Evolutionary conservation across 2,113 vertebrate genomes (phyloP).

Genomic region (Cebidichthys violaceus): DNA sequence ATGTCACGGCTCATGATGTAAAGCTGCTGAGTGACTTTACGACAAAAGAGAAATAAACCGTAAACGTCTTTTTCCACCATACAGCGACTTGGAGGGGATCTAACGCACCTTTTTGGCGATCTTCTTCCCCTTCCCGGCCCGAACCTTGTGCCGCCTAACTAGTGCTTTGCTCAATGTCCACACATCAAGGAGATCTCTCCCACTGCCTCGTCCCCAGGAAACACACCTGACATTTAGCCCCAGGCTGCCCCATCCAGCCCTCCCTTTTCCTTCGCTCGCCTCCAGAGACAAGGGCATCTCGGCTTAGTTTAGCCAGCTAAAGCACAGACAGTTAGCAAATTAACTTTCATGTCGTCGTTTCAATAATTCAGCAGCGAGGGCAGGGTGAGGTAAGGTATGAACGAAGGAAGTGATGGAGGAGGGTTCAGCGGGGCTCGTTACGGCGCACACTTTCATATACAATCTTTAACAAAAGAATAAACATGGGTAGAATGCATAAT

Average conservation of each 20-base stretch:
- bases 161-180: constrained; percentile 59
- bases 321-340: constrained; percentile 84
- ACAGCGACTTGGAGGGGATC: not conserved
- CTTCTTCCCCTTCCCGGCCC: constrained; percentile 6
- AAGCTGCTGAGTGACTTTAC: constrained; percentile 20
- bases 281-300: constrained; percentile 77
- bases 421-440: constrained; percentile 29
- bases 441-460: constrained; percentile 47
- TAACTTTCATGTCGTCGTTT: constrained; percentile 81
- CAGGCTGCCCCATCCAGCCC: constrained; percentile 70
- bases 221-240: constrained; percentile 82
- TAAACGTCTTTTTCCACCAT: constrained; percentile 7
- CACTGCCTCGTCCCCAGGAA: constrained; percentile 62
- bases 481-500: constrained; percentile 53
- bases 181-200: constrained; percentile 75
- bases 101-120: constrained; percentile 12
- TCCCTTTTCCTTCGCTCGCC: constrained; percentile 40
- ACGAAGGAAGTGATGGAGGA: constrained; percentile 49
- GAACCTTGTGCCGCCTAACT: constrained; percentile 30
- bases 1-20: constrained; percentile 1
- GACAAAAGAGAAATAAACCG: constrained; percentile 15
- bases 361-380: constrained; percentile 79
- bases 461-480: constrained; percentile 38
- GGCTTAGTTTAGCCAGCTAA: constrained; percentile 80
- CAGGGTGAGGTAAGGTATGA: constrained; percentile 61